Base-by-base conservation (phyloP, 2,113 vertebrate species). In the Amblyornis subalaris region DNA sequence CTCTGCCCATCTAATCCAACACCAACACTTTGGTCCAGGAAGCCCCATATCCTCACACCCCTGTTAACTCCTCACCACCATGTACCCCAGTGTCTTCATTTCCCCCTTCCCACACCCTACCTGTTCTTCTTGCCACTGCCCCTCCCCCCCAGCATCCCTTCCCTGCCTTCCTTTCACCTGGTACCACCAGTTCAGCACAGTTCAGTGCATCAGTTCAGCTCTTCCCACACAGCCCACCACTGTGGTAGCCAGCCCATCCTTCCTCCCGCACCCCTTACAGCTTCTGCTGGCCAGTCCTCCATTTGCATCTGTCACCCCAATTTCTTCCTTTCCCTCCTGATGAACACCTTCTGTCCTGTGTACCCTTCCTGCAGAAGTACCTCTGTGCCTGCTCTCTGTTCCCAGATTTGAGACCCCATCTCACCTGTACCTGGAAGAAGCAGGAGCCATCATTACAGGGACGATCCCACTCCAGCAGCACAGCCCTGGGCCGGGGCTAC, bases 191-290 rank as follows among this genome's bases (percentile, higher is more conserved):
- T 6, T 48, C 1, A 5, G 11, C 23, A 38, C 36, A 38, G 36
- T 38, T 38, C 36, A 38, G 36, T 38, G 8, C 36, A 38, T 38
- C 36, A 38, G 36, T 38, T 38, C 36, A 38, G 36, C 28, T 53
- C 23, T 60, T 51, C 70, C 66, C 22, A 31, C 42, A 70, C 15
- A 54, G 38, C 26, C 33, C 35, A 61, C 10, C 7, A 6, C 12
- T 4, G 0, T 22, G 45, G 38, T 44, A 76, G 61, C 57, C 61
- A 86, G 58, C 7, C 26, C 1, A 0, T 50, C 12, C 45, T 57
- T 24, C n/a, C 28, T 80, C 23, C 47, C 38, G 25, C 45, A 75
- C 4, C 26, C 47, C 55, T 60, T 51, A 51, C 26, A 78, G 60
- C 51, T 91, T 51, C 70, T 74, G 50, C 89, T 53, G 26, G 33